Conservation (phyloP, 2,888 invertebrate genomes). For the Cremastinae sp. region DNA sequence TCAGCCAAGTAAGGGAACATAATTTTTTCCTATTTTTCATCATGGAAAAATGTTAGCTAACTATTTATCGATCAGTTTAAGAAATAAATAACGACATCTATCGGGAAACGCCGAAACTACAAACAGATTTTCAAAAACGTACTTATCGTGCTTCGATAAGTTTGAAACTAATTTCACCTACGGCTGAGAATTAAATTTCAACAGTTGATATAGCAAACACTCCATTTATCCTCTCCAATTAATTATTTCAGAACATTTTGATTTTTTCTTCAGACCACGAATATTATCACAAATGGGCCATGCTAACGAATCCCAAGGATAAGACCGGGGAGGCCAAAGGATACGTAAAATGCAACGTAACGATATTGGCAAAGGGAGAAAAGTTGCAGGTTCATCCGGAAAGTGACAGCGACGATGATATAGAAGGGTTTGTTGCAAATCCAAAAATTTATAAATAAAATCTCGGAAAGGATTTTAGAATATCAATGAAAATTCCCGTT, state of each 20-base stretch:
- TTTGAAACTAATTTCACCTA: no score
- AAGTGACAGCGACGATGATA: constrained; percentile 85
- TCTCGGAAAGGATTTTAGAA: not conserved
- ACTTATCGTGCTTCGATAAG: not conserved
- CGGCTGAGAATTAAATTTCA: no score
- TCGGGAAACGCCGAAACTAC: not conserved
- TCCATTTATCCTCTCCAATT: no score
- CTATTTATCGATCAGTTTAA: constrained; percentile 9
- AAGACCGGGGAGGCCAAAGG: constrained; percentile 84
- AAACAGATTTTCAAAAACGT: not conserved
- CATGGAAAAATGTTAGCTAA: not conserved
- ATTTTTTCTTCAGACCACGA: constrained; percentile 89
- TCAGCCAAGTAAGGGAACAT: constrained; percentile 83
- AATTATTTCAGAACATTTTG: no score
- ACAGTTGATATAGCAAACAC: no score
- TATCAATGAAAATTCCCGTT: not conserved
- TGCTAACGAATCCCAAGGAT: constrained; percentile 86
- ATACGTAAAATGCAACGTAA: constrained; percentile 90
- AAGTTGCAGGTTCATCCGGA: constrained; percentile 83
- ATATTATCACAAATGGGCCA: constrained; percentile 93
- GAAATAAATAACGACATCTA: constrained; percentile 24
- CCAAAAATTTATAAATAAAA: constrained; percentile 18
- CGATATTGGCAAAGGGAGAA: constrained; percentile 87
- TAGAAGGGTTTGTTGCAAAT: constrained; percentile 83
- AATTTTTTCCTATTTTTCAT: constrained; percentile 11